A percentile compares a stretch with the other conserved stretches of the same genome.
Evolutionary conservation across 2,113 vertebrate species (phyloP).

Genomic region (Megaceryle torquata): DNA sequence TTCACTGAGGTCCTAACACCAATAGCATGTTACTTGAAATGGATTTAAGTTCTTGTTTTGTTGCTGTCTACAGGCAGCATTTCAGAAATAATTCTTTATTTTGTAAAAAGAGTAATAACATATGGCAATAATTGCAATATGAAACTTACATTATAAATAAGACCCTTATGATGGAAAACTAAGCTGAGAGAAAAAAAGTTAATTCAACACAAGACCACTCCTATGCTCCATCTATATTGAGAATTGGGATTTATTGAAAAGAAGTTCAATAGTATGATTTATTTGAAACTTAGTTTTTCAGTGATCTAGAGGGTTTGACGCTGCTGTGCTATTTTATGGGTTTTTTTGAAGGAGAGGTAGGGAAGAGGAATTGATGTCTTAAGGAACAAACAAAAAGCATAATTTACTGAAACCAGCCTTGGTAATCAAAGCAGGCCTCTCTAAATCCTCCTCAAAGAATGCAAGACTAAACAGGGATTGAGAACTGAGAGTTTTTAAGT

Average conservation of each 20-base stretch:
- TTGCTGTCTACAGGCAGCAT: background rate
- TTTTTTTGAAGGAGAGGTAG: background rate
- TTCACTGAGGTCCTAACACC: background rate
- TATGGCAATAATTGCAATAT: background rate
- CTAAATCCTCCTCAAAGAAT: background rate
- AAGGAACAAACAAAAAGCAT: background rate
- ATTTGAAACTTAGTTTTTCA: background rate
- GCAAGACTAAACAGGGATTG: background rate
- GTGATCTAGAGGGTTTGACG: background rate
- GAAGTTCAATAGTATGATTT: background rate
- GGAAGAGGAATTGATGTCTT: background rate
- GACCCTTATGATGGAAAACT: background rate
- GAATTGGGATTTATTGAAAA: background rate
- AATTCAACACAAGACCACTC: background rate
- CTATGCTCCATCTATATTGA: background rate
- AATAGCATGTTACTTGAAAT: background rate
- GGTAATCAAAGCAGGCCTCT: background rate
- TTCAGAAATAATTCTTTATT: background rate
- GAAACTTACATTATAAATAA: background rate
- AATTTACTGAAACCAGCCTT: background rate
- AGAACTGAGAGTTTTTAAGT: background rate
- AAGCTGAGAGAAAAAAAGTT: background rate
- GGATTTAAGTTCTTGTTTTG: background rate
- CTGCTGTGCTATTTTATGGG: background rate
- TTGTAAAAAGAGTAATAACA: background rate